Evolutionary conservation across 2,797 vertebrate genomes (phyloP).

Genomic region (Platyrinchus mystaceus): DNA sequence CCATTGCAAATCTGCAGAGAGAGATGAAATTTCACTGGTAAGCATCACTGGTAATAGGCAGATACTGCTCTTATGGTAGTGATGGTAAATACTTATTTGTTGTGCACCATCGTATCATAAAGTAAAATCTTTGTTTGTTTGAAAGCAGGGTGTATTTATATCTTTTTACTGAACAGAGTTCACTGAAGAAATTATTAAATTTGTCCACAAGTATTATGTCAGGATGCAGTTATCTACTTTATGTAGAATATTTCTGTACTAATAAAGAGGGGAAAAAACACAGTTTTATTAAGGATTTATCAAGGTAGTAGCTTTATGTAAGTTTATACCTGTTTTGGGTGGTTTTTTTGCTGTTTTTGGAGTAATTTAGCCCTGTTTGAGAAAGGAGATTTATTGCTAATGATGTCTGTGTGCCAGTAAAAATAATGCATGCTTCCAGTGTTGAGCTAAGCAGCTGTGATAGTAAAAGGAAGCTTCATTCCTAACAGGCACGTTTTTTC

Average conservation of each 20-base stretch:
- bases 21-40: background rate
- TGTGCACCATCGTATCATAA: background rate
- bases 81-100: background rate
- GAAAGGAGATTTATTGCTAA: background rate
- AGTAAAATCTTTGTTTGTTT: background rate
- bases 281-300: background rate
- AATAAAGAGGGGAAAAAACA: background rate
- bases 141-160: background rate
- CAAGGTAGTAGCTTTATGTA: background rate
- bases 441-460: background rate
- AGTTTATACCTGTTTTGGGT: background rate
- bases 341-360: background rate
- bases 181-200: background rate
- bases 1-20: background rate
- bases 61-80: background rate
- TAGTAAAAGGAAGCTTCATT: background rate
- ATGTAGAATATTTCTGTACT: background rate
- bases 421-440: background rate
- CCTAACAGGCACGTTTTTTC: background rate
- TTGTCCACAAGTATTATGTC: background rate
- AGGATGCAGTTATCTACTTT: background rate
- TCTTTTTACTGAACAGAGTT: background rate
- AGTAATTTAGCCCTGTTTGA: background rate
- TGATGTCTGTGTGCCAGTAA: background rate
- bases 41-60: background rate